Evolutionary conservation across 35 echinoderm and acorn worm genomes (phyloP), one percentile per base, ranked within the genome.

Genomic region (Nesometra sesokonis): DNA sequence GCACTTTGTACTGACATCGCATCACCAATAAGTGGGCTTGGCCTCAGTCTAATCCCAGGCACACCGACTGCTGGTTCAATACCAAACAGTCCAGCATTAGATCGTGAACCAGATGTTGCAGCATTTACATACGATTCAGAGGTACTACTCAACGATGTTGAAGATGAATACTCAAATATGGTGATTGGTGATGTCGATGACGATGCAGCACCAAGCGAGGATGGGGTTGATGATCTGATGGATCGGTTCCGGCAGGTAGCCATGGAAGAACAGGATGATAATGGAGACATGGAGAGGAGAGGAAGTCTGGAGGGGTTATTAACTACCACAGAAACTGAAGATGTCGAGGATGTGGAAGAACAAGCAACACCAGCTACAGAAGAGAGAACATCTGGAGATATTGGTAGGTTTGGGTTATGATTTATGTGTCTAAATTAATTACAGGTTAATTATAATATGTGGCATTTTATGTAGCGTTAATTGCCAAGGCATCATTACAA

Each of bases 181-280:
- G 92, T 43, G 2, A 93, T 93, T 37, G 92, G 92, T 47, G 88
- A 89, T 23, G 80, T 80, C 29, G 92, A 90, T 30, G 90, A 87
- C 7, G 88, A 93, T 34, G 43, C 85, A 11, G 31, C 35, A 4
- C 81, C 34, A 15, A 78, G 77, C 23, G 83, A 81, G 27, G 91
- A 82, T 30, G 87, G 46, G 8, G 78, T 78, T 31, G 52, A 46
- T 7, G 88, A 78, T 39, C 52, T 82, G 0, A 57, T 33, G 39
- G 86, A 87, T 35, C 87, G 82, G 46, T 36, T 87, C 33, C 35
- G 77, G 30, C 47, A 76, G 46, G 78, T 81, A 83, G 52, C 30
- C 0, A 34, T 78, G 37, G 84, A 82, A 34, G 78, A 35, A 38
- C 52, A 90, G 35, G 92, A 90, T 23, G 81, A 87, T 19, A 86